Evolutionary conservation across 2,888 invertebrate species (phyloP).

Genomic region (Drosophila ustulata): DNA sequence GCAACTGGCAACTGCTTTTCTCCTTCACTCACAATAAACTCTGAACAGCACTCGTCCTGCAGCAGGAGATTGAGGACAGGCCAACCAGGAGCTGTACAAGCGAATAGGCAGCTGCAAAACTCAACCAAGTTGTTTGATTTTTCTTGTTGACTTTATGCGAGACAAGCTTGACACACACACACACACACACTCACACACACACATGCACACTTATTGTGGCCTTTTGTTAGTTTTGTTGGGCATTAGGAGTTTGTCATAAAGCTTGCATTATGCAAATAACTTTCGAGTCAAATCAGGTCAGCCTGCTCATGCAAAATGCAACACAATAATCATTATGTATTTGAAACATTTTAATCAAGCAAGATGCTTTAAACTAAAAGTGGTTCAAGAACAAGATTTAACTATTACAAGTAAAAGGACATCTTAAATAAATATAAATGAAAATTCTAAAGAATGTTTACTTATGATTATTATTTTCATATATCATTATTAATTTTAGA

Average conservation of each 20-base stretch:
- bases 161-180: conserved; percentile 39
- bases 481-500: no score
- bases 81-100: neutral
- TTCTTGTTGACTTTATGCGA: conserved; percentile 67
- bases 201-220: conserved; percentile 9
- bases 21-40: conserved; percentile 64
- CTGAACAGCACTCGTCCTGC: conserved; percentile 17
- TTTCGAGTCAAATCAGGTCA: conserved; percentile 2
- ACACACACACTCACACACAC: conserved; percentile 17
- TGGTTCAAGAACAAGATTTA: no score
- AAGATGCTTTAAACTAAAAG: neutral
- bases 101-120: conserved; percentile 41
- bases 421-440: no score
- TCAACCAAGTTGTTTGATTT: conserved; percentile 75
- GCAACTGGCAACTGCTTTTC: conserved; percentile 37
- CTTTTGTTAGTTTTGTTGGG: conserved; percentile 43
- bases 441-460: no score
- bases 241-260: conserved; percentile 37
- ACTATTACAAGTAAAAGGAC: no score
- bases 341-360: neutral
- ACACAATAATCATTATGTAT: conserved; percentile 4
- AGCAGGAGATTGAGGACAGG: conserved; percentile 24
- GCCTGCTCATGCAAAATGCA: conserved; percentile 8
- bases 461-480: no score
- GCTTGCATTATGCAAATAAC: conserved; percentile 33